Evolutionary conservation across 2,888 invertebrate genomes (phyloP).

Genomic region (Nomada ruficornis): DNA sequence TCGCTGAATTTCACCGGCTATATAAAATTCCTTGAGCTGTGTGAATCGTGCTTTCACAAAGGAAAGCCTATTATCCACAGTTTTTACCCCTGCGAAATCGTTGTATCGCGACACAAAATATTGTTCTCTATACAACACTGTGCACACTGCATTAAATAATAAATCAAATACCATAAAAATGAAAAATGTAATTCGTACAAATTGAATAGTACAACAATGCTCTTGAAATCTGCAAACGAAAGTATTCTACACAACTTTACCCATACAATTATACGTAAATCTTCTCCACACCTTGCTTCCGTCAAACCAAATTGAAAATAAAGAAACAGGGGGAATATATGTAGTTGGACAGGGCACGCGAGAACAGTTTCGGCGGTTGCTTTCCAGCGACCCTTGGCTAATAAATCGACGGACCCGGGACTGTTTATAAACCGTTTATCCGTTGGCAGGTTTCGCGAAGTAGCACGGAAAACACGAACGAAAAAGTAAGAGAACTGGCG

Average conservation of each 20-base stretch:
- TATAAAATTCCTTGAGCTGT: conserved; percentile 17
- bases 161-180: too few relatives aligned
- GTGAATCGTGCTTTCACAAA: conserved; percentile 29
- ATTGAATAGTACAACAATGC: too few relatives aligned
- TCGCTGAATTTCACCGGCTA: conserved; percentile 57
- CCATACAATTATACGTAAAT: too few relatives aligned
- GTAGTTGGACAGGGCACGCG: background rate
- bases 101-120: background rate
- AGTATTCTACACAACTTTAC: background rate
- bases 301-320: background rate
- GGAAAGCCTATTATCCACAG: background rate
- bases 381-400: conserved; percentile 65
- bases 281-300: too few relatives aligned
- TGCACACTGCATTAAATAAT: background rate
- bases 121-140: background rate
- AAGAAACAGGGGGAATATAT: background rate
- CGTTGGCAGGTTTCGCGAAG: conserved; percentile 74
- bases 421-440: conserved; percentile 81
- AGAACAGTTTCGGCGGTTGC: conserved; percentile 22
- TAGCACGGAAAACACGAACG: conserved; percentile 67
- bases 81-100: conserved; percentile 3
- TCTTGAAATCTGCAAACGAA: background rate
- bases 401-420: conserved; percentile 75
- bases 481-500: conserved; percentile 64
- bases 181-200: too few relatives aligned